A percentile compares a stretch with the other conserved stretches of the same genome.
These are phyloP conservation scores for Dicycla oo DNA, from an alignment of 2,888 invertebrate species.

Conservation along the genomic window DNA sequence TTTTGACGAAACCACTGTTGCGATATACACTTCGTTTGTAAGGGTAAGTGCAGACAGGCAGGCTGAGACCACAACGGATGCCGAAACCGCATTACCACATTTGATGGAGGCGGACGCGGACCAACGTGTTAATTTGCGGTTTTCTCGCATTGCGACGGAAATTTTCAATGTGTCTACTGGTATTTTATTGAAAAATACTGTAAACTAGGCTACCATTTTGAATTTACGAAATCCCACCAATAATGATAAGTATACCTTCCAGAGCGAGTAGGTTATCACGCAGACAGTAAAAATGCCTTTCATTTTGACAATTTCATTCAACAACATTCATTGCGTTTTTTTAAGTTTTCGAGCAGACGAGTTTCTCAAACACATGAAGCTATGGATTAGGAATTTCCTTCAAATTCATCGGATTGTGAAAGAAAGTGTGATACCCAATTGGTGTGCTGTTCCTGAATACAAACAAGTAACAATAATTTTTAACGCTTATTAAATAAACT, in stretches of 20 bases:
- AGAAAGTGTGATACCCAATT: too few species aligned
- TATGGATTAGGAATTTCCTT: too few species aligned
- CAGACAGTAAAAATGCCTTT: too few species aligned
- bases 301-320: too few species aligned
- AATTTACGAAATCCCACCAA: too few species aligned
- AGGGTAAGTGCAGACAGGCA: constrained; percentile 25
- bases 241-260: background rate
- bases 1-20: constrained; percentile 55
- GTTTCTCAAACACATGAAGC: too few species aligned
- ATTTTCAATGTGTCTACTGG: background rate
- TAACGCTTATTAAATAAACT: background rate
- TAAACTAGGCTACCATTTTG: background rate
- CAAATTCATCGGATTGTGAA: too few species aligned
- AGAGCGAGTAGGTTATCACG: too few species aligned
- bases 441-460: background rate
- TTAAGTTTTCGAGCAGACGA: too few species aligned
- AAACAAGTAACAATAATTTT: background rate
- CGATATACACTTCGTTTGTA: constrained; percentile 50
- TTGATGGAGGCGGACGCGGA: constrained; percentile 13
- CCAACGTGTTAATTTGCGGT: constrained; percentile 46
- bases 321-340: too few species aligned
- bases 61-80: constrained; percentile 16
- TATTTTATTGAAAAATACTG: background rate
- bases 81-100: constrained; percentile 41
- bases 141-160: background rate